Evolutionary conservation across 2,888 invertebrate genomes (phyloP), one percentile per base, ranked within the genome.

Genomic region (Baronia brevicornis): DNA sequence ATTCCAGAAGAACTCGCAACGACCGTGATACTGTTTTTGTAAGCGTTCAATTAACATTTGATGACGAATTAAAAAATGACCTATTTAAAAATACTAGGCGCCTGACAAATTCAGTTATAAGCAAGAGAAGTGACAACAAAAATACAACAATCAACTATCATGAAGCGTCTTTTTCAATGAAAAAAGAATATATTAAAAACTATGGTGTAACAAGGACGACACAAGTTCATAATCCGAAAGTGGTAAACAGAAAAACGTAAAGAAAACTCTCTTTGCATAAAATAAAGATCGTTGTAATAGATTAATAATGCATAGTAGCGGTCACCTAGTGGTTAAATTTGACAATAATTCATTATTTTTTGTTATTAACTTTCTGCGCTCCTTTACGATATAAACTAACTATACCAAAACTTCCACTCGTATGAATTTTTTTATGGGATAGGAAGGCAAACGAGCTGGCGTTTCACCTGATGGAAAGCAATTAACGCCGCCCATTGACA

Each of bases 41-140:
- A 23, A 45, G 12, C 30, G 31, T 13, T 0, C 51, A 65, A 34
- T 14, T 65, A 3, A 54, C 39, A 15, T 36, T 71, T 1, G 62
- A 66, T 2, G 55, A 64, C 1, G 51, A 59, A 10, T 17, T 54
- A 5, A 53, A 50, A 33, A 7, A 8, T 7, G 28, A 48, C 5
- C 5, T 34, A n/a, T 17, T 17, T 4, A 20, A 23, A 5, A 33
- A 38, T 3, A 29, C 30, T 12, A 36, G 29, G 33, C 33, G 20
- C 3, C 5, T 11, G 10, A 17, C 26, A n/a, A 24, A 34, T 10
- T n/a, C 11, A 7, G 5, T 5, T 7, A 10, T 14, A 19, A 34
- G 33, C n/a, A 5, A 9, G 9, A 10, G n/a, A 21, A 20, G 3
- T 9, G 9, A 31, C 36, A 3, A 12, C 5, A 23, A 18, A 36